Percentiles rank a stretch among this genome's conserved stretches.
phyloP scores from a whole-genome alignment of 2,113 vertebrate genomes.

The Aphelocoma coerulescens region DNA sequence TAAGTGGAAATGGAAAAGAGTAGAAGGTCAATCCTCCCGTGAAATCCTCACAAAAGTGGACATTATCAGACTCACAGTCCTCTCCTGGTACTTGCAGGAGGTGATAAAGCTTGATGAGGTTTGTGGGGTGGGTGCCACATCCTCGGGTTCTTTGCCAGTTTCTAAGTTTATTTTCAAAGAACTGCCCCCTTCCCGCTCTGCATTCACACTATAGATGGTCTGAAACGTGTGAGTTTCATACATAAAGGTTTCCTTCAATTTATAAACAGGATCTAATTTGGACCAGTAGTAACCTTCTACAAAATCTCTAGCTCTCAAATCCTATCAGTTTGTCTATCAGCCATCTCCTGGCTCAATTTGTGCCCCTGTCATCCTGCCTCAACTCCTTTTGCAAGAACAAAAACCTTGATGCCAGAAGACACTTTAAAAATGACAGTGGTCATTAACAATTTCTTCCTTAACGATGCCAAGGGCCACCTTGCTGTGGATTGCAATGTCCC shows the following conservation, averaged over 20 bases:
- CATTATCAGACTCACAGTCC: not conserved
- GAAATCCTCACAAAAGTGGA: not conserved
- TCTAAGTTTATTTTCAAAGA: not conserved
- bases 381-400: not conserved
- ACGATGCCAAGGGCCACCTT: accelerated
- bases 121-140: not conserved
- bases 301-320: not conserved
- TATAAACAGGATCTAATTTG: not conserved
- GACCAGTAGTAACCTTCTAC: not conserved
- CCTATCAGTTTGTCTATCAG: not conserved
- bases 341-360: not conserved
- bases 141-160: not conserved
- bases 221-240: not conserved
- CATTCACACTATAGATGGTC: not conserved
- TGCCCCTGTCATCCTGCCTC: not conserved
- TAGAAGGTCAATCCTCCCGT: not conserved
- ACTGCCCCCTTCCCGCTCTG: too few species aligned
- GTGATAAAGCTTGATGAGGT: not conserved
- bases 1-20: not conserved
- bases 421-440: not conserved
- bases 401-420: not conserved
- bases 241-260: not conserved
- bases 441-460: not conserved
- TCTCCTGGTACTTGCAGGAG: not conserved
- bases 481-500: not conserved